phyloP scores from a whole-genome alignment of 2,888 invertebrate genomes.

The Scaeva pyrastri region DNA sequence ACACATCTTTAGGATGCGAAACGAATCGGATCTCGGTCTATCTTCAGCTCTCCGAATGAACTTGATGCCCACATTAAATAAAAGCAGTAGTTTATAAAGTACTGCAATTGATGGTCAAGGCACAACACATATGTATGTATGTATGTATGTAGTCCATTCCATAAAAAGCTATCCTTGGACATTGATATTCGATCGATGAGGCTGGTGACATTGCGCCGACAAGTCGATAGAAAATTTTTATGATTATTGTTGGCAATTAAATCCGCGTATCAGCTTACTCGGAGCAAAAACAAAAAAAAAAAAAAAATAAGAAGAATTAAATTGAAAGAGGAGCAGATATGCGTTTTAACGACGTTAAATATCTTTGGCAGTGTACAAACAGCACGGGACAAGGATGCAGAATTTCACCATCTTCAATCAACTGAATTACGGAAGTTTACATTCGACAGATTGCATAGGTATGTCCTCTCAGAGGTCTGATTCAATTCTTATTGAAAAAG shows the following conservation, averaged over 20 bases:
- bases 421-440: too few relatives aligned
- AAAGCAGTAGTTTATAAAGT: slow-evolving; percentile 6
- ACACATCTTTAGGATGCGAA: slow-evolving; percentile 2
- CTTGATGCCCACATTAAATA: slow-evolving; percentile 53
- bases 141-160: slow-evolving; percentile 11
- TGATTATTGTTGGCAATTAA: slow-evolving; percentile 75
- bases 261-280: slow-evolving; percentile 59
- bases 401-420: slow-evolving; percentile 18
- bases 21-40: not conserved
- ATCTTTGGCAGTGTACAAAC: slow-evolving; percentile 41
- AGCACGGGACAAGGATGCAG: slow-evolving; percentile 46
- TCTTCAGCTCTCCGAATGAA: slow-evolving; percentile 21
- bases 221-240: slow-evolving; percentile 68
- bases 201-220: slow-evolving; percentile 67
- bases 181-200: slow-evolving; percentile 72
- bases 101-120: slow-evolving; percentile 18
- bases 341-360: slow-evolving; percentile 55
- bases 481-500: too few relatives aligned
- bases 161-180: slow-evolving; percentile 50
- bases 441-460: too few relatives aligned
- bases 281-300: not conserved
- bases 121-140: slow-evolving; percentile 25
- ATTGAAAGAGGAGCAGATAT: slow-evolving; percentile 51
- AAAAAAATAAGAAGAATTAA: slow-evolving; percentile 36
- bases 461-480: too few relatives aligned